Percentiles rank a stretch among this genome's conserved stretches.
Evolutionary conservation across 2,797 vertebrate genomes (phyloP).

Genomic region (Leptodactylus fallax): DNA sequence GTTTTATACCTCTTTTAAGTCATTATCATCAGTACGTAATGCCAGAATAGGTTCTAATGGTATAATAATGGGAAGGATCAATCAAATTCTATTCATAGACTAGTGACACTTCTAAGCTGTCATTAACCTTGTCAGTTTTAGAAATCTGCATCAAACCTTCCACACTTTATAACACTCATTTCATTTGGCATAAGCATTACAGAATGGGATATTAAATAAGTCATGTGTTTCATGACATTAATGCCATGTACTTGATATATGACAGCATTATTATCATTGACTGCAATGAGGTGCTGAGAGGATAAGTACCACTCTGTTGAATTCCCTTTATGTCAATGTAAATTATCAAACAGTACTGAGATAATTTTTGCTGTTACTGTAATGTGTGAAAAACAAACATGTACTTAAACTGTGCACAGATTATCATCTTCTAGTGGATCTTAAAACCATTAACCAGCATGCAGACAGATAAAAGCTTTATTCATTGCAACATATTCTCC

Average conservation of each 20-base stretch:
- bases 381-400: constrained; percentile 35
- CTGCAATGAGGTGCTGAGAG: constrained; percentile 21
- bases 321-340: constrained; percentile 11
- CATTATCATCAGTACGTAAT: constrained; percentile 60
- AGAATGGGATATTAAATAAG: constrained; percentile 57
- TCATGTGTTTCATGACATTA: constrained; percentile 59
- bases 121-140: constrained; percentile 61
- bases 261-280: constrained; percentile 35
- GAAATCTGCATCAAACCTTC: constrained; percentile 55
- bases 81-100: constrained; percentile 59
- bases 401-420: constrained; percentile 16
- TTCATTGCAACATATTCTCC: background rate
- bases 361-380: background rate
- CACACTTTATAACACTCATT: constrained; percentile 58
- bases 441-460: background rate
- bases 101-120: constrained; percentile 51
- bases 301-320: background rate
- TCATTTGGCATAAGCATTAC: constrained; percentile 57
- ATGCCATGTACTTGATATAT: constrained; percentile 54
- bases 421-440: background rate
- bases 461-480: background rate
- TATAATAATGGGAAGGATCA: constrained; percentile 61
- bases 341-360: constrained; percentile 4
- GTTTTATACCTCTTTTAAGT: constrained; percentile 51
- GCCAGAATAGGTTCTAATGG: constrained; percentile 53